Evolutionary conservation across 2,888 invertebrate genomes (phyloP).

Genomic region (Scaptomyza reducta): DNA sequence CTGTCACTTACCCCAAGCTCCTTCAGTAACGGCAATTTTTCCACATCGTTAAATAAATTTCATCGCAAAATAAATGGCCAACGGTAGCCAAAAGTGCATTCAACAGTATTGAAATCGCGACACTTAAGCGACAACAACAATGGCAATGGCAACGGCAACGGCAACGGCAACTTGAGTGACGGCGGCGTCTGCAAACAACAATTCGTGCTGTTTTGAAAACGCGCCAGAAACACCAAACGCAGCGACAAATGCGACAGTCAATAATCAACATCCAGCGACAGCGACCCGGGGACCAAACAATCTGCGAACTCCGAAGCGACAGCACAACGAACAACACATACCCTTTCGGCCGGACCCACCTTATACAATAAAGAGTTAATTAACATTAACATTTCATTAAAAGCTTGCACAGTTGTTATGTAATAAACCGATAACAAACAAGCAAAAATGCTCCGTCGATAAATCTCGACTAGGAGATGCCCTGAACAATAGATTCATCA

Average conservation of each 20-base stretch:
- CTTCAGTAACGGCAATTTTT: slow-evolving; percentile 65
- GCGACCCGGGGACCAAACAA: neutral
- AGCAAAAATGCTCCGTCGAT: no score
- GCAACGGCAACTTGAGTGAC: slow-evolving; percentile 26
- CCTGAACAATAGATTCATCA: no score
- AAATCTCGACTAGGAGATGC: no score
- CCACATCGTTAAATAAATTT: slow-evolving; percentile 80
- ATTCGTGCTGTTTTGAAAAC: slow-evolving; percentile 76
- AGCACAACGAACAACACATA: slow-evolving; percentile 23
- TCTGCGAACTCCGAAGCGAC: slow-evolving; percentile 1
- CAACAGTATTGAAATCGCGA: slow-evolving; percentile 79
- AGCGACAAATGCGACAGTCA: slow-evolving; percentile 57
- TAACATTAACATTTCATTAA: no score
- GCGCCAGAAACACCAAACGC: slow-evolving; percentile 72
- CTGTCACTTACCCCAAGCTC: neutral
- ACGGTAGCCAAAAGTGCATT: slow-evolving; percentile 78
- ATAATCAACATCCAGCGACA: slow-evolving; percentile 6
- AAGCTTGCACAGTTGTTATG: no score
- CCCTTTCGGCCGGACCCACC: slow-evolving; percentile 11
- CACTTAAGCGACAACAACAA: slow-evolving; percentile 65
- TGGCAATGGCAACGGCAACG: slow-evolving; percentile 24
- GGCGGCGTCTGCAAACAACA: slow-evolving; percentile 77
- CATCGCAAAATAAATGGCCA: slow-evolving; percentile 68
- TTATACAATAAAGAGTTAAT: no score
- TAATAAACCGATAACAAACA: no score